Evolutionary conservation across 2,888 invertebrate genomes (phyloP).

Genomic region (Scaptomyza flava): DNA sequence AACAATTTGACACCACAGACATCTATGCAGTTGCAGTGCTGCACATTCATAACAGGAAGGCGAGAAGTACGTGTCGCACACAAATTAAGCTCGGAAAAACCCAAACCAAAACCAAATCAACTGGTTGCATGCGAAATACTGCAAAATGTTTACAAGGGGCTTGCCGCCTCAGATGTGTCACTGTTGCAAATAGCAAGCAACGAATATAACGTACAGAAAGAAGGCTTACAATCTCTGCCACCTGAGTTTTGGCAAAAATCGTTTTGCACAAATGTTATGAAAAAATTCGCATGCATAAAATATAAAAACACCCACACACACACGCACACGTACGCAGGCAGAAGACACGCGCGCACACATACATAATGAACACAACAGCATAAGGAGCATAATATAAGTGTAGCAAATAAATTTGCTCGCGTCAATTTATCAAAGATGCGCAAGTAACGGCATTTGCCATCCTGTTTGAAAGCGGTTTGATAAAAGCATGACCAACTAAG

Average conservation of each 20-base stretch:
- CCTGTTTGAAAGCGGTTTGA: neutral
- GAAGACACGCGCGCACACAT: neutral
- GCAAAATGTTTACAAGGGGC: neutral
- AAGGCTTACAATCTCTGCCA: slow-evolving; percentile 33
- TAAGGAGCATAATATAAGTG: slow-evolving; percentile 1
- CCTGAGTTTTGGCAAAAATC: slow-evolving; percentile 17
- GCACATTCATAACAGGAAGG: slow-evolving; percentile 14
- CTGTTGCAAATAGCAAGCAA: neutral
- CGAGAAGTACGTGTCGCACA: slow-evolving; percentile 27
- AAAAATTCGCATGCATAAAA: neutral
- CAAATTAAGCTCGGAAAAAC: slow-evolving; percentile 33
- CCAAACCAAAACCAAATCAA: slow-evolving; percentile 36
- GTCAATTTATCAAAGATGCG: slow-evolving; percentile 1
- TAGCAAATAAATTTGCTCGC: neutral
- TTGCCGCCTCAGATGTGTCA: neutral
- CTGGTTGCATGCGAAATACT: slow-evolving; percentile 27
- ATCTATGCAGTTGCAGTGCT: neutral
- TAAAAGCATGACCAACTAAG: neutral
- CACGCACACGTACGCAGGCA: neutral
- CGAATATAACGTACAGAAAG: slow-evolving; percentile 31
- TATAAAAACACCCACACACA: slow-evolving; percentile 5
- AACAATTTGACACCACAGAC: slow-evolving; percentile 10
- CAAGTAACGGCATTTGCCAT: neutral
- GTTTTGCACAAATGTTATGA: neutral
- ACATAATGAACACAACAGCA: slow-evolving; percentile 4